phyloP scores from a whole-genome alignment of 2,888 invertebrate species.

The Dyspetes luteomarginatus region DNA sequence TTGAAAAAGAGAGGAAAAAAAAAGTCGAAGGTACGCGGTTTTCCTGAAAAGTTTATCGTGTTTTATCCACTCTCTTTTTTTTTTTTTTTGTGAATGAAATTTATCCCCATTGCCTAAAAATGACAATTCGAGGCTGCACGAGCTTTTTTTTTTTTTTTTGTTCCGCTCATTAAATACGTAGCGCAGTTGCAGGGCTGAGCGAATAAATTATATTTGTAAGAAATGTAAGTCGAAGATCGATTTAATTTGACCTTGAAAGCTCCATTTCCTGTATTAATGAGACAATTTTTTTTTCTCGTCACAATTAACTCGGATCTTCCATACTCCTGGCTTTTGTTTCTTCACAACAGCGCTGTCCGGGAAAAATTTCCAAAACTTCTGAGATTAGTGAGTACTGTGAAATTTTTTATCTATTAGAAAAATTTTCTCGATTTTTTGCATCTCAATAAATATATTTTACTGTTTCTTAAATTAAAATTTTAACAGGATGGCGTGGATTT shows the following conservation, averaged over 20 bases:
- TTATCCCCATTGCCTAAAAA: constrained; percentile 4
- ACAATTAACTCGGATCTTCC: constrained; percentile 78
- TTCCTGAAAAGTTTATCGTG: constrained; percentile 33
- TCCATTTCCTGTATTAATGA: constrained; percentile 57
- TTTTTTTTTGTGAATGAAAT: constrained; percentile 2
- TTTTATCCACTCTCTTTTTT: too few relatives aligned
- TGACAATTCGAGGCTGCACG: neutral
- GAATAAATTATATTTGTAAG: constrained; percentile 42
- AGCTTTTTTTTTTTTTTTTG: neutral
- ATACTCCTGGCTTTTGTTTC: constrained; percentile 84
- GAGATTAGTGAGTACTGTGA: constrained; percentile 92
- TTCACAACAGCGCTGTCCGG: constrained; percentile 93
- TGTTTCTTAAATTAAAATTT: constrained; percentile 50
- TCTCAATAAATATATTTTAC: constrained; percentile 22
- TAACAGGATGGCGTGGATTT: constrained; percentile 92
- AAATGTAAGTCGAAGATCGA: constrained; percentile 55
- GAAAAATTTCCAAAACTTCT: constrained; percentile 94
- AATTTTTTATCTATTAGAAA: too few relatives aligned
- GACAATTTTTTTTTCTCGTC: constrained; percentile 58
- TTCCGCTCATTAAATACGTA: constrained; percentile 31
- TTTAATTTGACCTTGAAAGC: constrained; percentile 14
- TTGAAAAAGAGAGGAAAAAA: constrained; percentile 26
- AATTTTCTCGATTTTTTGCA: constrained; percentile 26
- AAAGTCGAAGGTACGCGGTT: constrained; percentile 38
- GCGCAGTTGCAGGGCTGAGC: constrained; percentile 53